Conservation (phyloP, 2,797 vertebrate genomes). For the Hoplostethus mediterraneus region DNA sequence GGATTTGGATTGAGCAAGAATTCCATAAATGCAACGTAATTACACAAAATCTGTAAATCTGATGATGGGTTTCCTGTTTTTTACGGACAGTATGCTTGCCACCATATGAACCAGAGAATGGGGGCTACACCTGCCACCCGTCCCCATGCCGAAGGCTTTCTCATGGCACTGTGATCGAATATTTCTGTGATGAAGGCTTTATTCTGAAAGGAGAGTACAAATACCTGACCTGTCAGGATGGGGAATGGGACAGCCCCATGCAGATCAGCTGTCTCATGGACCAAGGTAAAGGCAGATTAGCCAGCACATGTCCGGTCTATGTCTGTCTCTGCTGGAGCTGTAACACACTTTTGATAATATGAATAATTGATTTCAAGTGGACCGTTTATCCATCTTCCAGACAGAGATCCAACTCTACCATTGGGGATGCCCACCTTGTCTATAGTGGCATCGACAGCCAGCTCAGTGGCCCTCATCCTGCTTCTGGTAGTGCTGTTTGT, state of each 20-base stretch:
- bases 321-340: not conserved
- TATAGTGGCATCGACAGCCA: slow-evolving; percentile 95
- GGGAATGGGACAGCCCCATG: slow-evolving; percentile 93
- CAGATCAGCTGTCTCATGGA: slow-evolving; percentile 93
- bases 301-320: not conserved
- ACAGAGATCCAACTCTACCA: slow-evolving; percentile 84
- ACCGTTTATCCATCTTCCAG: slow-evolving; percentile 75
- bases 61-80: slow-evolving; percentile 7
- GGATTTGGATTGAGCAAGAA: too few species aligned
- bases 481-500: slow-evolving; percentile 95
- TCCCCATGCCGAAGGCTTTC: slow-evolving; percentile 89
- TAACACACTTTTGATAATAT: not conserved
- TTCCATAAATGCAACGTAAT: too few species aligned
- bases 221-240: slow-evolving; percentile 95
- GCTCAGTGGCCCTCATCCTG: slow-evolving; percentile 93
- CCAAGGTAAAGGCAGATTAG: slow-evolving; percentile 81
- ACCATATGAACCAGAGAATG: slow-evolving; percentile 93
- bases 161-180: slow-evolving; percentile 93
- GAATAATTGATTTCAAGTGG: not conserved
- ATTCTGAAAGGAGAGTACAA: slow-evolving; percentile 96
- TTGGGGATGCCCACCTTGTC: slow-evolving; percentile 93
- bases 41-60: not conserved
- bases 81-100: slow-evolving; percentile 87
- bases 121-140: slow-evolving; percentile 94
- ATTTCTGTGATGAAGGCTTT: slow-evolving; percentile 94